Evolutionary conservation across 2,113 vertebrate genomes (phyloP), one percentile per base, ranked within the genome.

Genomic region (Camelus bactrianus): DNA sequence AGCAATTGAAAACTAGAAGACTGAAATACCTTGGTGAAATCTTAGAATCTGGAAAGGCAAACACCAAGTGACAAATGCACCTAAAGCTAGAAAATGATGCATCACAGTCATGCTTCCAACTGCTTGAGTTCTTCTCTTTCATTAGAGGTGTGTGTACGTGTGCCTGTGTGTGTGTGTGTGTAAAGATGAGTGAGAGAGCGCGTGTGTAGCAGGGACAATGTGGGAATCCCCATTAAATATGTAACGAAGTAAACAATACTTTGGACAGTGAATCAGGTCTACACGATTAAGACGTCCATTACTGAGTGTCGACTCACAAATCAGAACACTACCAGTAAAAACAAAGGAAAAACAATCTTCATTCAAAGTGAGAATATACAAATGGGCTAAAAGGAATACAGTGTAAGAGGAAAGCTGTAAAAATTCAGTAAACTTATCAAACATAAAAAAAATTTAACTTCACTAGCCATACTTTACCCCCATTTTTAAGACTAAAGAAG

Each of bases 181-280:
- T 92, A 81, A 69, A 46, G 56, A 82, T 62, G 65, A 75, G 80
- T 70, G 91, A 58, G 54, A 82, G 95, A 54, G 75, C 1, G 16
- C 15, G 22, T 28, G 56, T 93, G 90, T 70, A 75, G 75, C 69
- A 64, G 90, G 91, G 86, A 95, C 92, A 96, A 80, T 81, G 83
- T 97, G 98, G 99, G 99, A 99, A 99, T 99, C 99, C 99, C 99
- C 98, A 99, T 99, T 99, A 99, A 99, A 99, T 99, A 99, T 99
- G 99, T 99, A 99, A 99, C 98, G 98, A 99, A 98, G 99, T 99
- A 99, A 99, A 99, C 99, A 99, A 99, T 99, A 99, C 99, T 99
- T 99, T 98, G 99, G 99, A 99, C 99, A 99, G 99, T 99, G 99
- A 99, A 99, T 99, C 97, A 99, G 94, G 98, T 99, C 99, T 98